Evolutionary conservation across 2,113 vertebrate species (phyloP), one percentile per base, ranked within the genome.

Genomic region (Bufo gargarizans): DNA sequence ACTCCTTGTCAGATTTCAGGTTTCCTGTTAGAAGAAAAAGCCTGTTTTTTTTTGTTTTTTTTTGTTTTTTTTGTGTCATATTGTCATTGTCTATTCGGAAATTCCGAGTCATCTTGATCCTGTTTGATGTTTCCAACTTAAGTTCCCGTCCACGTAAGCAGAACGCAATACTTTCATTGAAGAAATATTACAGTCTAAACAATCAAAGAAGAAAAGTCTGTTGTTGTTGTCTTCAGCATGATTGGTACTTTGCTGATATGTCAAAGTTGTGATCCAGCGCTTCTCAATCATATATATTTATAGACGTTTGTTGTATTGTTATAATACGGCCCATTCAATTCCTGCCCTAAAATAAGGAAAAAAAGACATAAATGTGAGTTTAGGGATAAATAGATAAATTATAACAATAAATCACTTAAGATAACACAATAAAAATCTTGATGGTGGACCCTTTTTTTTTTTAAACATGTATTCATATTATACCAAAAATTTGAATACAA

Each of bases 281-380:
- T 94, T 96, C 90, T 92, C 90, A 89, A 92, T 95, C 94, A 94
- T 93, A 94, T 89, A 93, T 91, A 95, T 92, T 95, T 81, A 95
- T 91, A 93, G 92, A 91, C 94, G 94, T 93, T 91, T 89, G 93
- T 94, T 93, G 93, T 94, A 93, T 93, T 92, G 92, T 83, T 91
- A 96, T 96, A 96, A 95, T 96, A 94, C 95, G 94, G 95, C 96
- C 95, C 96, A 94, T 96, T 97, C 96, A 97, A 93, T 94, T 95
- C 94, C 94, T 94, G 95, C 94, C 95, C 95, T 96, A 94, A 96
- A 98, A 97, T 94, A 95, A 96, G 88, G 10, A 20, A 58, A 4
- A 63, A 67, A 45, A 65, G 19, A 67, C 6, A 74, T 33, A 33
- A 43, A 71, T 14, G 4, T 14, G 12, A 71, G 33, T 71, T 33